phyloP scores from a whole-genome alignment of 2,113 vertebrate genomes.

The Melanerpes aurifrons region DNA sequence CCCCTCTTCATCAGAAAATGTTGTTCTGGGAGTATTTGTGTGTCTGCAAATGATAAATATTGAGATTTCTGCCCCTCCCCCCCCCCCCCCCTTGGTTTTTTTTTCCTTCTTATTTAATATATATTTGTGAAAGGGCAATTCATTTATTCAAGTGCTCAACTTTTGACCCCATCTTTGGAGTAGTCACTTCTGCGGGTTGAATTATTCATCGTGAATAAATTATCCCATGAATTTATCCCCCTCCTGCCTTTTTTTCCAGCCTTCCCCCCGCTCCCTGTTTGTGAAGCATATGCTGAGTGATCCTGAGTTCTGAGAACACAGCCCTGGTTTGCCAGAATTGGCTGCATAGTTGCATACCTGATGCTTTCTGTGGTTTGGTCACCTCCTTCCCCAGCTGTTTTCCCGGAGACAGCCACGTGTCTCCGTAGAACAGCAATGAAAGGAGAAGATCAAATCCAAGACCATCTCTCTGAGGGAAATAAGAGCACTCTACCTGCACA shows the following conservation, averaged over 20 bases:
- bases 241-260: not conserved
- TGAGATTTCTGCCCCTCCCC: conserved; percentile 58
- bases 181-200: conserved; percentile 63
- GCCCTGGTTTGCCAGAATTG: not conserved
- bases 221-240: conserved; percentile 39
- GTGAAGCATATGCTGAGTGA: conserved; percentile 1
- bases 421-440: not conserved
- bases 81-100: too few relatives aligned
- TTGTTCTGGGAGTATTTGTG: conserved; percentile 64
- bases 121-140: conserved; percentile 70
- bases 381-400: not conserved
- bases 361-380: not conserved
- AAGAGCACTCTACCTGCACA: not conserved
- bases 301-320: conserved; percentile 67
- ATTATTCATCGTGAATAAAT: conserved; percentile 68
- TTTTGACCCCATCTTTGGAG: conserved; percentile 69
- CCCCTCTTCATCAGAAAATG: conserved; percentile 63
- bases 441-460: not conserved
- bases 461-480: not conserved
- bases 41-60: conserved; percentile 71
- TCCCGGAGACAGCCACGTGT: not conserved
- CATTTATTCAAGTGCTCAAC: conserved; percentile 72
- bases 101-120: too few relatives aligned
- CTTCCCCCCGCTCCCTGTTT: not conserved
- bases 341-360: conserved; percentile 1